Percentiles rank a stretch among this genome's conserved stretches.
Evolutionary conservation across 2,113 vertebrate genomes (phyloP).

Genomic region (Corapipo altera): DNA sequence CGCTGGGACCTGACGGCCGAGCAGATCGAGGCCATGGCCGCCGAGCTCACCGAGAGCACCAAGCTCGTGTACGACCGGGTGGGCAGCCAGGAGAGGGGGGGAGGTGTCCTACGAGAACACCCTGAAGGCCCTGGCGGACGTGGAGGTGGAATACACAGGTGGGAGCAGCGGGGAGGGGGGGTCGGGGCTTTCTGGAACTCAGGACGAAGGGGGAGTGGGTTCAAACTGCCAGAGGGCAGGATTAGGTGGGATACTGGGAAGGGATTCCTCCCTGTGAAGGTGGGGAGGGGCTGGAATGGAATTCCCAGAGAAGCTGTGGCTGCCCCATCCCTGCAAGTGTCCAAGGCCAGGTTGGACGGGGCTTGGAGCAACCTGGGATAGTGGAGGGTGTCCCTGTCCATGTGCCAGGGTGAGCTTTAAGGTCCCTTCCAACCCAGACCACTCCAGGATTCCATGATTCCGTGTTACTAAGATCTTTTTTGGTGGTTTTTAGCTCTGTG

Average conservation of each 20-base stretch:
- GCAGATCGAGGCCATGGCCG: conserved; percentile 77
- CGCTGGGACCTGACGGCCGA: conserved; percentile 87
- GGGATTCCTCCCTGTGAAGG: not conserved
- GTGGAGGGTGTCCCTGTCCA: not conserved
- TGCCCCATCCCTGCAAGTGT: not conserved
- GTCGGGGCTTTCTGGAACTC: fast-evolving
- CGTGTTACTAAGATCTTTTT: not conserved
- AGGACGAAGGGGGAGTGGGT: not conserved
- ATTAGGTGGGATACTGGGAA: fast-evolving
- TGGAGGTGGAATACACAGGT: conserved; percentile 94
- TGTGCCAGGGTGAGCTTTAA: not conserved
- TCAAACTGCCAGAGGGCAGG: not conserved
- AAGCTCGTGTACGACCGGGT: conserved; percentile 90
- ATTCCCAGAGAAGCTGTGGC: not conserved
- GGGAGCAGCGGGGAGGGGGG: not conserved
- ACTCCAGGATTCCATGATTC: fast-evolving
- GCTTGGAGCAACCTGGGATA: fast-evolving
- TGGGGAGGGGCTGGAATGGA: not conserved
- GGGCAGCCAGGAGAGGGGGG: conserved; percentile 74
- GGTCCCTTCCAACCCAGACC: not conserved
- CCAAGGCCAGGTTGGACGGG: not conserved
- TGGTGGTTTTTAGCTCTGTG: not conserved
- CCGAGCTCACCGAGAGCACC: conserved; percentile 82
- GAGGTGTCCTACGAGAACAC: conserved; percentile 86
- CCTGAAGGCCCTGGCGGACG: conserved; percentile 86